Conservation (phyloP, 2,888 invertebrate genomes). For the Cacoxenus indagator region DNA sequence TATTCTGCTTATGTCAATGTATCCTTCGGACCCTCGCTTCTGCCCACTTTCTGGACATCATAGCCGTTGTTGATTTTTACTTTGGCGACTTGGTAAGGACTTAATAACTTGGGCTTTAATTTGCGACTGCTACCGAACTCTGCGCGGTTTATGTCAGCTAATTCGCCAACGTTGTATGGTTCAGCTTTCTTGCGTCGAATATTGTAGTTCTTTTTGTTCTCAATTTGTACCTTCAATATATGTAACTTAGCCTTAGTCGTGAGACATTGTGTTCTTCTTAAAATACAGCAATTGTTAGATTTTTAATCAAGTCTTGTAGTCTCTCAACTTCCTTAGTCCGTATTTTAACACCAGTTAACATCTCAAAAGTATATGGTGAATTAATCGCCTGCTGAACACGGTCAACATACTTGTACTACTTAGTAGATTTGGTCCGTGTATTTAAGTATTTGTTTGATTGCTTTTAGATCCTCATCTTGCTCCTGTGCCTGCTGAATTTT, state of each 20-base stretch:
- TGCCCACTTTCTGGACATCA: constrained; percentile 21
- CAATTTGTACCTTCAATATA: constrained; percentile 15
- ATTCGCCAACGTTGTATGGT: constrained; percentile 16
- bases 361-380: constrained; percentile 29
- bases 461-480: constrained; percentile 35
- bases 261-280: constrained; percentile 11
- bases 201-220: constrained; percentile 22
- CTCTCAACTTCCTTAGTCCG: constrained; percentile 24
- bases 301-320: constrained; percentile 27
- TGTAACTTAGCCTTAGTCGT: constrained; percentile 12
- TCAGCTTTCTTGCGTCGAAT: constrained; percentile 9
- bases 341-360: constrained; percentile 24
- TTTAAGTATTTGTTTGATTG: constrained; percentile 32
- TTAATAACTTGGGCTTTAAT: constrained; percentile 25
- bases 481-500: constrained; percentile 26
- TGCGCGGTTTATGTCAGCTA: constrained; percentile 29
- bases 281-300: constrained; percentile 18
- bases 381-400: constrained; percentile 31
- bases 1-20: neutral
- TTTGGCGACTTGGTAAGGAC: constrained; percentile 17
- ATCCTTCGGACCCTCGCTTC: constrained; percentile 21
- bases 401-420: constrained; percentile 30
- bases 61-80: constrained; percentile 18
- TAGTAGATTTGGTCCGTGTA: constrained; percentile 25
- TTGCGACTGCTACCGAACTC: constrained; percentile 35